Conservation (phyloP, 2,113 vertebrate genomes). For the Rhipidura dahli region DNA sequence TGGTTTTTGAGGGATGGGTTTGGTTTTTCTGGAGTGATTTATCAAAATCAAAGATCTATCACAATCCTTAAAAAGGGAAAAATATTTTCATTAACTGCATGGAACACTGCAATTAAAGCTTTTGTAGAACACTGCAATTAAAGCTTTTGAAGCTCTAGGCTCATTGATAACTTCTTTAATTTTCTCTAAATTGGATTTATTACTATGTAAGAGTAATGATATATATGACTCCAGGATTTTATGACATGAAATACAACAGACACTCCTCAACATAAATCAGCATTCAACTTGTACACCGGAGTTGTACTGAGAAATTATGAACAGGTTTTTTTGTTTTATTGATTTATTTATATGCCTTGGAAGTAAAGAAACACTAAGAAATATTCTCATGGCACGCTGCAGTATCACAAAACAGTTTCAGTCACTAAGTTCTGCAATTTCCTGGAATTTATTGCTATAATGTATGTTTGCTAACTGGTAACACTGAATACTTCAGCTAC, state of each 20-base stretch:
- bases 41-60: neutral
- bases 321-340: neutral
- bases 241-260: neutral
- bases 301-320: neutral
- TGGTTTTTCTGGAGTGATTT: neutral
- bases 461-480: neutral
- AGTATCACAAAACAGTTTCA: neutral
- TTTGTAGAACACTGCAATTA: neutral
- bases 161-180: neutral
- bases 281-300: neutral
- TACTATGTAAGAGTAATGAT: neutral
- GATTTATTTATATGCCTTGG: neutral
- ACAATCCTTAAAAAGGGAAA: neutral
- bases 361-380: neutral
- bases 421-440: neutral
- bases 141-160: neutral
- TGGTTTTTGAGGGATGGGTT: neutral
- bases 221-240: neutral
- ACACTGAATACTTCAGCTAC: neutral
- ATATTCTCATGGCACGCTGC: neutral
- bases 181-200: neutral
- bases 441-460: neutral
- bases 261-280: neutral
- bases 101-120: neutral
- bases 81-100: neutral